Percentiles rank a stretch among this genome's conserved stretches.
Conservation (phyloP, 1,140 invertebrate genomes). For the Zaprionus kolodkinae region DNA sequence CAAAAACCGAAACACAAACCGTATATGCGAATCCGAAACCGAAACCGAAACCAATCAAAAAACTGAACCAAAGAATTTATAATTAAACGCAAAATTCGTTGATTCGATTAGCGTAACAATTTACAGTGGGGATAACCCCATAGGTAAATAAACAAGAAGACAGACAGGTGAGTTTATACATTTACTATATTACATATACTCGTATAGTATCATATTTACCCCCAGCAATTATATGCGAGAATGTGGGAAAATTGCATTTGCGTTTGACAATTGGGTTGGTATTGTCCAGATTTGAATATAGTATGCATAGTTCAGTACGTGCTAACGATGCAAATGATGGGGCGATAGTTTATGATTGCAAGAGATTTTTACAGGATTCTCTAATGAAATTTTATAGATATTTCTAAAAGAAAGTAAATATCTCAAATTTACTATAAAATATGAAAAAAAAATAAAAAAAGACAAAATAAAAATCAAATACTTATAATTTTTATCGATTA, state of each 20-base stretch:
- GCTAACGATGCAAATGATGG: neutral
- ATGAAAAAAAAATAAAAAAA: too few species aligned
- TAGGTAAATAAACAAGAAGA: constrained; percentile 17
- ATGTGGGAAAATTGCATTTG: constrained; percentile 1
- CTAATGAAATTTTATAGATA: too few species aligned
- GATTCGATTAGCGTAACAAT: constrained; percentile 41
- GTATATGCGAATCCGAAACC: constrained; percentile 56
- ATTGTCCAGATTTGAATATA: neutral
- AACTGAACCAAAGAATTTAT: constrained; percentile 63
- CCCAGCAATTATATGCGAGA: neutral
- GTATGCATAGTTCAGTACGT: neutral
- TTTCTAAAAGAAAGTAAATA: too few species aligned
- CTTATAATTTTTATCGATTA: too few species aligned
- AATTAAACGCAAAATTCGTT: constrained; percentile 43
- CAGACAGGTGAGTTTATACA: constrained; percentile 26
- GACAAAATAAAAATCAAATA: too few species aligned
- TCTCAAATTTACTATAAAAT: too few species aligned
- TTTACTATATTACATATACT: neutral
- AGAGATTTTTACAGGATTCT: too few species aligned
- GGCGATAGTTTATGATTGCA: neutral
- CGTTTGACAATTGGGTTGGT: neutral
- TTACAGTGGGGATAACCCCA: constrained; percentile 17
- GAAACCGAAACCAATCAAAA: constrained; percentile 33
- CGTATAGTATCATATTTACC: neutral
- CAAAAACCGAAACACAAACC: constrained; percentile 35